A percentile compares a stretch with the other conserved stretches of the same genome.
Evolutionary conservation across 2,797 vertebrate species (phyloP).

Genomic region (Chanos chanos): DNA sequence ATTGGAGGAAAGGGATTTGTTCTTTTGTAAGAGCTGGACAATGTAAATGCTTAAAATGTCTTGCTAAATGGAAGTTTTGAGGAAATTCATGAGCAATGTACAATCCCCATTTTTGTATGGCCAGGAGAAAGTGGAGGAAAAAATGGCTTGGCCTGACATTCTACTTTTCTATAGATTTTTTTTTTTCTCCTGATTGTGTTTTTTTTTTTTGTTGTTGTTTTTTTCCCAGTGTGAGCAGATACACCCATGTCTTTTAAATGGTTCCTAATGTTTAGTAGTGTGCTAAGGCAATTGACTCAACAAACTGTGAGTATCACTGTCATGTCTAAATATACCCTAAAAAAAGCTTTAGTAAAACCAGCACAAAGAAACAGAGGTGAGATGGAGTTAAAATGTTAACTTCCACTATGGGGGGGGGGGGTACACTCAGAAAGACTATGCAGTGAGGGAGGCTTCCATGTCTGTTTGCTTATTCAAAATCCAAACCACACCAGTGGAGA

Average conservation of each 20-base stretch:
- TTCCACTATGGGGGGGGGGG: slow-evolving; percentile 50
- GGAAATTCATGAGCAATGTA: slow-evolving; percentile 73
- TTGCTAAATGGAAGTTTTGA: slow-evolving; percentile 45
- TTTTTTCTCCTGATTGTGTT: slow-evolving; percentile 65
- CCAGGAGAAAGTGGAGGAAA: slow-evolving; percentile 55
- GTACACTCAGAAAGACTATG: slow-evolving; percentile 75
- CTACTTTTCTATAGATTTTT: slow-evolving; percentile 75
- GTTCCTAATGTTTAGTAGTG: slow-evolving; percentile 70
- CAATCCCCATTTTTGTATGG: slow-evolving; percentile 69
- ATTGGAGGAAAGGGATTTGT: slow-evolving; percentile 65
- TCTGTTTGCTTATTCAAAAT: slow-evolving; percentile 50
- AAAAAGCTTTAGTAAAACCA: slow-evolving; percentile 83
- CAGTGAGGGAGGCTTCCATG: slow-evolving; percentile 76
- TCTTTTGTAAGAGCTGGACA: slow-evolving; percentile 65
- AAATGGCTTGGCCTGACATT: slow-evolving; percentile 66
- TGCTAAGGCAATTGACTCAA: slow-evolving; percentile 63
- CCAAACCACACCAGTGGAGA: slow-evolving; percentile 46
- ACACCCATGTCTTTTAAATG: slow-evolving; percentile 54
- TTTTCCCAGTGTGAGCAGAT: slow-evolving; percentile 71
- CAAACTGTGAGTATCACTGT: slow-evolving; percentile 78
- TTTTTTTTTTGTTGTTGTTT: slow-evolving; percentile 61
- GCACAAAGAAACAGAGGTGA: slow-evolving; percentile 66
- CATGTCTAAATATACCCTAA: slow-evolving; percentile 62
- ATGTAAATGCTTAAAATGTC: slow-evolving; percentile 58
- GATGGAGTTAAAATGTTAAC: slow-evolving; percentile 40